Base-by-base conservation (phyloP, 1,140 invertebrate species). In the Penaeus vannamei region DNA sequence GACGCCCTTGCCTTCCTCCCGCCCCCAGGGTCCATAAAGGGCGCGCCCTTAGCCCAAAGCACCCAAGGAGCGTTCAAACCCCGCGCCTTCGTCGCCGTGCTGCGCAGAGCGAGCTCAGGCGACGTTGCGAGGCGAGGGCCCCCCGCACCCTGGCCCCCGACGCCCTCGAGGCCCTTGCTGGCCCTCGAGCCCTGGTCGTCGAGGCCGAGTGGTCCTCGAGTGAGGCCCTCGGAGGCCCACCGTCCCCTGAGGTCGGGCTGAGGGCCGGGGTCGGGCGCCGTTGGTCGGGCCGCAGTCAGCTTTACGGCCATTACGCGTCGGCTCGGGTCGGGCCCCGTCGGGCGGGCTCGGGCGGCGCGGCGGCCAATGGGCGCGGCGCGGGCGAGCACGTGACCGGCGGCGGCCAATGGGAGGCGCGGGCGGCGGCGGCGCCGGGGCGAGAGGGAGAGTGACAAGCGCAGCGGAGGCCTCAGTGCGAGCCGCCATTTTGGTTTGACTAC, bases 401-500 rank as follows among this genome's bases (percentile, higher is more conserved):
- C 2, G 69, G 36, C 87, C 87, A 89, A 89, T 85, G 29, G 46
- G 59, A 59, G 59, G 36, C 32, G 29, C 69, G 82, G 53, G 26
- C 23, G 59, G 29, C 82, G 82, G 87, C 87, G 84, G 82, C 46
- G 32, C 64, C 69, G 79, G 82, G 66, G 59, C 59, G 62, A 62
- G 62, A 72, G 59, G 72, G 4, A 12, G 62, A 53, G 36, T 85
- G 87, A 84, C 82, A 85, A 85, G 87, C 87, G 82, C 84, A 85
- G 87, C 84, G 79, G 84, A 89, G 82, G 84, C 84, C 84, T 84
- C 87, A 84, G 69, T 89, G 87, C 79, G 87, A 89, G 87, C 87
- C 87, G 87, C 87, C 87, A 89, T 89, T 89, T 89, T 89, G 87
- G 87, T 89, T 89, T 89, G 83, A 84, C 82, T 89, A 66, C 66